Evolutionary conservation across 2,888 invertebrate species (phyloP).

Genomic region (Troides aeacus): DNA sequence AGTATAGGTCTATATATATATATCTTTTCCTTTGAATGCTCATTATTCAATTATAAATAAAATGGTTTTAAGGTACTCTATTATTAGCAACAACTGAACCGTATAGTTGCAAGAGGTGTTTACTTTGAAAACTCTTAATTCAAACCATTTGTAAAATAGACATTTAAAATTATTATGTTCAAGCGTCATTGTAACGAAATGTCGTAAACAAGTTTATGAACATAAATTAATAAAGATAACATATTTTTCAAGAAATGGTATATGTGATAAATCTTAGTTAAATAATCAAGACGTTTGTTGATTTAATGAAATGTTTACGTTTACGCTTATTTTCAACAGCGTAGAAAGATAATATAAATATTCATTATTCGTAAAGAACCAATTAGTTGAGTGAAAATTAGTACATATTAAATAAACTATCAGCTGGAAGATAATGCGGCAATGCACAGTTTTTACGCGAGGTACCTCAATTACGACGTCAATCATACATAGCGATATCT

Average conservation of each 20-base stretch:
- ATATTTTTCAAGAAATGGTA: neutral
- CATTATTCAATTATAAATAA: no score
- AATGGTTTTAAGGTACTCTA: no score
- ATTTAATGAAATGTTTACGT: neutral
- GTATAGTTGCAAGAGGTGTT: no score
- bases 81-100: no score
- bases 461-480: constrained; percentile 18
- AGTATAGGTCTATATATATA: no score
- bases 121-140: no score
- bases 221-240: neutral
- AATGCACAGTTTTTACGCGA: constrained; percentile 25
- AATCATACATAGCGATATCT: constrained; percentile 22
- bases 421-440: constrained; percentile 12
- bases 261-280: neutral
- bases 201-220: neutral
- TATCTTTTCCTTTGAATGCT: no score
- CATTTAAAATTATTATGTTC: neutral
- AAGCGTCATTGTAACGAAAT: neutral
- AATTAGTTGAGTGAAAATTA: constrained; percentile 3
- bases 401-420: constrained; percentile 5
- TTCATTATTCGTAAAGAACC: neutral
- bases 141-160: no score
- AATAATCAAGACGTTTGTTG: neutral
- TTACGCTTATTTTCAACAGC: neutral
- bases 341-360: constrained; percentile 4